Percentiles rank a stretch among this genome's conserved stretches.
phyloP scores from a whole-genome alignment of 2,113 vertebrate species.

The Callopanchax toddi region DNA sequence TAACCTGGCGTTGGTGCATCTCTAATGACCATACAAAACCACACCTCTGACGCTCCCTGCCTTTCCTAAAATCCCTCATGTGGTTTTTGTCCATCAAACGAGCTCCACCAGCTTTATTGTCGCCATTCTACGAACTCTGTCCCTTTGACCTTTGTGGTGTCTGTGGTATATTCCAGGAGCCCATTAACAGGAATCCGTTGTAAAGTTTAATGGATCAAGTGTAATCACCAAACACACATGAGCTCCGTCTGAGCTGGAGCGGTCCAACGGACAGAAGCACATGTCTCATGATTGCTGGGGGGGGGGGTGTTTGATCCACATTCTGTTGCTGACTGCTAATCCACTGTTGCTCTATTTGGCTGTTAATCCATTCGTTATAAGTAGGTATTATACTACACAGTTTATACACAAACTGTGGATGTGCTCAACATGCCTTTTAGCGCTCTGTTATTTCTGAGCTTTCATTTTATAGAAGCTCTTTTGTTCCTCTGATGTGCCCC shows the following conservation, averaged over 20 bases:
- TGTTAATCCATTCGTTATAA: conserved; percentile 47
- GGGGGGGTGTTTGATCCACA: conserved; percentile 9
- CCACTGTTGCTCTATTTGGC: conserved; percentile 44
- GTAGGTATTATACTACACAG: conserved; percentile 33
- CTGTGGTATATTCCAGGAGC: background rate
- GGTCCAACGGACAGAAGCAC: background rate
- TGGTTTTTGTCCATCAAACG: too few species aligned
- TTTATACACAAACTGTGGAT: conserved; percentile 25
- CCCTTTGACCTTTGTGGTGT: background rate
- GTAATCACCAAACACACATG: background rate
- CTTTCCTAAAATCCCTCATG: too few species aligned
- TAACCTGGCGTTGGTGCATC: too few species aligned
- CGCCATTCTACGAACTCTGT: background rate
- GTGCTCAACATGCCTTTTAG: background rate
- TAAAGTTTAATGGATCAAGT: background rate
- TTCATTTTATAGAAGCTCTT: background rate
- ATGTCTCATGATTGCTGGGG: background rate
- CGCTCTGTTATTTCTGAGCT: background rate
- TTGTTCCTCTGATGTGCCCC: background rate
- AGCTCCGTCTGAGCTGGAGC: background rate
- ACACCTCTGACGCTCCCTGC: too few species aligned
- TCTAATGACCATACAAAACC: too few species aligned
- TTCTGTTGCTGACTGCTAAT: conserved; percentile 27
- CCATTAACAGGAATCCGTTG: conserved; percentile 3
- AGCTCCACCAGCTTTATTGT: background rate